Conservation (phyloP, 2,113 vertebrate species). For the Pogonocichla stellata region DNA sequence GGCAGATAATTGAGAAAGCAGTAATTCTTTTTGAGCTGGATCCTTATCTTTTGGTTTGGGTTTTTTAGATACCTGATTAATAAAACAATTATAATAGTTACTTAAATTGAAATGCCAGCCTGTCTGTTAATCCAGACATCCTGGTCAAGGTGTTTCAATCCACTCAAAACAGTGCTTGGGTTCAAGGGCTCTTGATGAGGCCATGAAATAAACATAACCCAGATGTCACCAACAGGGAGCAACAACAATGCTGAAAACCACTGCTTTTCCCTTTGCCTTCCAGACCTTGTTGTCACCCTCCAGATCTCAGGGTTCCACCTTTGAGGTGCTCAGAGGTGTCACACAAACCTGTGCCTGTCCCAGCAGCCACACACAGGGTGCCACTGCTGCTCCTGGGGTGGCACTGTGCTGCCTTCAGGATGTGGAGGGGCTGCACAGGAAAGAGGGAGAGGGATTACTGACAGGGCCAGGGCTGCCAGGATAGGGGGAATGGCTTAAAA, state of each 20-base stretch:
- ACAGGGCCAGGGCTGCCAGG: background rate
- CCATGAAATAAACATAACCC: background rate
- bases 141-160: background rate
- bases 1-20: background rate
- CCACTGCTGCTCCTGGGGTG: background rate
- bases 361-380: background rate
- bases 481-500: background rate
- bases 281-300: fast-evolving
- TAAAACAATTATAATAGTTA: background rate
- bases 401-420: background rate
- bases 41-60: background rate
- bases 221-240: background rate
- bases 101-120: background rate
- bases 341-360: background rate
- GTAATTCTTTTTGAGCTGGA: background rate
- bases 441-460: background rate
- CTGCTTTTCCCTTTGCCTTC: background rate
- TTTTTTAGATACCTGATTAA: background rate
- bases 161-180: background rate
- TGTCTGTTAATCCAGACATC: background rate
- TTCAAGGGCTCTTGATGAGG: background rate
- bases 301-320: fast-evolving
- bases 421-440: background rate
- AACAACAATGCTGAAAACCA: background rate
- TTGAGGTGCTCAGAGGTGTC: too few species aligned